Conservation (phyloP, 2,797 vertebrate genomes). For the Philypnodon macrostomus region DNA sequence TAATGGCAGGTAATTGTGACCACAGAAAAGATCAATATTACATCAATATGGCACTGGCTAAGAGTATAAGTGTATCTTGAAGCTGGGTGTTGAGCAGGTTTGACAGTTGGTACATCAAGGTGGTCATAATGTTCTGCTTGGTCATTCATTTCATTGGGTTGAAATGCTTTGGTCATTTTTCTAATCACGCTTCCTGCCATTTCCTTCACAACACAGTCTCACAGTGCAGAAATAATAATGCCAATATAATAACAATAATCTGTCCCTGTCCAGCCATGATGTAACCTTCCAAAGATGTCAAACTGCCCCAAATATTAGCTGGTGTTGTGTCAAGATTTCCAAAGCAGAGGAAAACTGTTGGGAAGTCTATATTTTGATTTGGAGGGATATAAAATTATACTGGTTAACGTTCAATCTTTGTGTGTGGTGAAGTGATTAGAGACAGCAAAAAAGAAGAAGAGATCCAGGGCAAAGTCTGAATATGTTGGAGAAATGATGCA, state of each 20-base stretch:
- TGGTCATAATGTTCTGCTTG: not conserved
- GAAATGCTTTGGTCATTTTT: conserved; percentile 6
- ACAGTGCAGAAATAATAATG: conserved; percentile 10
- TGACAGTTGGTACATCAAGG: no score
- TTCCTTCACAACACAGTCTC: conserved; percentile 4
- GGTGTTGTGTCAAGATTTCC: conserved; percentile 38
- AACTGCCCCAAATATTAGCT: conserved; percentile 30
- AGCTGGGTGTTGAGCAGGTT: no score
- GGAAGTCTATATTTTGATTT: conserved; percentile 45
- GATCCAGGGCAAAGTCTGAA: no score
- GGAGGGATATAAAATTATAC: no score
- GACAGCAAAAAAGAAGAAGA: no score
- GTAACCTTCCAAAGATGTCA: conserved; percentile 49
- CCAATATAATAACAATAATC: conserved; percentile 21
- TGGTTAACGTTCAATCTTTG: no score
- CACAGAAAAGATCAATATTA: no score
- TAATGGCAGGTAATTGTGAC: no score
- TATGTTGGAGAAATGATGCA: no score
- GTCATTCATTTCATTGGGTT: not conserved
- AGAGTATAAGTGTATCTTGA: no score
- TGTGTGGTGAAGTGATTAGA: no score
- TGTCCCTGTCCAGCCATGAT: conserved; percentile 33
- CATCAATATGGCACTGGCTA: no score
- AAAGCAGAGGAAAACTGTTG: conserved; percentile 51
- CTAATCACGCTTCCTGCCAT: not conserved